Base-by-base conservation (phyloP, 2,113 vertebrate genomes). In the Mobula hypostoma region DNA sequence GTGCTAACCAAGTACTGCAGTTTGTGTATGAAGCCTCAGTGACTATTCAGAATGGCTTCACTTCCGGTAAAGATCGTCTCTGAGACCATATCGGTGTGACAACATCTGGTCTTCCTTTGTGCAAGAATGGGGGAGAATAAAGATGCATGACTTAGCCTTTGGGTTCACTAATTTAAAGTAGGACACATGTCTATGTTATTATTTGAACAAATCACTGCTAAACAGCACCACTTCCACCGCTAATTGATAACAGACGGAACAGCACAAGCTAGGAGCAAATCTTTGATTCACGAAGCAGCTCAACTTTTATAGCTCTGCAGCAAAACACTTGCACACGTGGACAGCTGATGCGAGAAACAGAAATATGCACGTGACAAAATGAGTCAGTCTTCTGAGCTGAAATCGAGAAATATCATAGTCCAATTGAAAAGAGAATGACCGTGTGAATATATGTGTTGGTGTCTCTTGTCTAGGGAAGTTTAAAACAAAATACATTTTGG, bases 61-160 rank as follows among this genome's bases (percentile, higher is more conserved):
- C 15, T 92, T 68, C 14, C 32, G 70, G 32, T 9, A 11, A 72
- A 61, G 68, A 92, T 92, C 0, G 36, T 32, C 36, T 92, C 17
- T 24, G 63, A 15, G 40, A 92, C 21, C 63, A 36, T 91, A 32
- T 70, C 24, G 19, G 8, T 11, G 36, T 6, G 17, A 32, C 66
- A 92, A 72, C 88, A 92, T 92, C 63, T 92, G 88, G 88, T 92
- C 88, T 40, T 32, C 9, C n/a, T 92, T 92, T 92, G 3, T 70
- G 36, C 29, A 36, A n/a, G 66, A 92, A 92, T 92, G 66, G 3
- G 17, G 36, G 19, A 72, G 56, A 70, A 70, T 36, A n/a, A 9
- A 15, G 63, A 70, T 7, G 14, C 32, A 17, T 17, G 17, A 36
- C 32, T 92, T 70, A 36, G n/a, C 21, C 63, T 21, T 68, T n/a